phyloP scores from a whole-genome alignment of 2,888 invertebrate genomes.

The Orchesella flavescens region DNA sequence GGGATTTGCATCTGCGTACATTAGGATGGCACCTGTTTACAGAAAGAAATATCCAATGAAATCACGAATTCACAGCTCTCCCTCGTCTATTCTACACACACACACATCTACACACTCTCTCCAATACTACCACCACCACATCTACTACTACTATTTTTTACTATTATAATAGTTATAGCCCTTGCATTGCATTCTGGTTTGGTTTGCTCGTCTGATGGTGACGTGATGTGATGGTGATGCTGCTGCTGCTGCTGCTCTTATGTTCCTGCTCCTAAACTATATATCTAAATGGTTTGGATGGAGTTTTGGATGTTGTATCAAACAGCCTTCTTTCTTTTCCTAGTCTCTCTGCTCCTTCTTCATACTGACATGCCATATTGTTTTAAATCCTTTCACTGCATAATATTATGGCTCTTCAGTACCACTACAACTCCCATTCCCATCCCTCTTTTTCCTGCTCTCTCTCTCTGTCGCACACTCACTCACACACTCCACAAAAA shows the following conservation, averaged over 20 bases:
- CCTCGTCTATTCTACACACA: constrained; percentile 29
- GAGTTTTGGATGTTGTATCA: too few relatives aligned
- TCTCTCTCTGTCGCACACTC: background rate
- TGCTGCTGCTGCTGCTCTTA: background rate
- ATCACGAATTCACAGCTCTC: constrained; percentile 66
- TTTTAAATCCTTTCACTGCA: constrained; percentile 61
- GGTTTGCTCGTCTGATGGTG: too few relatives aligned
- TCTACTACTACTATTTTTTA: constrained; percentile 47
- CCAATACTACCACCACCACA: constrained; percentile 23
- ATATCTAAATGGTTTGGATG: too few relatives aligned
- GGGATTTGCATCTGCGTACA: constrained; percentile 67
- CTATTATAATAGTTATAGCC: constrained; percentile 51
- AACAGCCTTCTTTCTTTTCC: too few relatives aligned
- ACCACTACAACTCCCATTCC: constrained; percentile 52
- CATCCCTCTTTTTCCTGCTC: constrained; percentile 42
- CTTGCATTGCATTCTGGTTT: too few relatives aligned
- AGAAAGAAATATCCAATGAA: constrained; percentile 67
- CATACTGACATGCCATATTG: constrained; percentile 58
- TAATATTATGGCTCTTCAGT: constrained; percentile 52
- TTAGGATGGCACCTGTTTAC: constrained; percentile 67
- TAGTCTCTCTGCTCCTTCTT: constrained; percentile 36
- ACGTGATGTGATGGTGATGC: background rate
- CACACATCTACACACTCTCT: background rate
- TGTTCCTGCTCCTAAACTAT: background rate
- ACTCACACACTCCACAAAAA: constrained; percentile 24